phyloP scores from a whole-genome alignment of 2,797 vertebrate genomes.

The Nyctalus aviator region DNA sequence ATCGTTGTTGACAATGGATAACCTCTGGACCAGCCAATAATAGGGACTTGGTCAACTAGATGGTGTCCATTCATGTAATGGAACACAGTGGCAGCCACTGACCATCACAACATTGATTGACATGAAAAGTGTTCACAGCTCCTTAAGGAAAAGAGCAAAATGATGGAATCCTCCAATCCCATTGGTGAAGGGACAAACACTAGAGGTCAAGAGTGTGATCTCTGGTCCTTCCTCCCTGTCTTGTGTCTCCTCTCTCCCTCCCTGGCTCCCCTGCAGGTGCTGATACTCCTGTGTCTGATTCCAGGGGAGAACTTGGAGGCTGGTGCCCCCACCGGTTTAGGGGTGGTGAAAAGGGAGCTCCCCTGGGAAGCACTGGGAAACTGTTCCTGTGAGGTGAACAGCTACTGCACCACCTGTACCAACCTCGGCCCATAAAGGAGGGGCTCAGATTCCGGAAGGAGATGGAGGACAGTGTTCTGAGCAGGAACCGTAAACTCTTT shows the following conservation, averaged over 20 bases:
- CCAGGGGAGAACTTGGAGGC: neutral
- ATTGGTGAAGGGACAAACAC: too few relatives aligned
- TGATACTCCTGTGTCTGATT: neutral
- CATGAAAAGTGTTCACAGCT: neutral
- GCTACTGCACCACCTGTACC: neutral
- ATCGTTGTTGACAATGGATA: neutral
- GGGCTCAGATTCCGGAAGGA: neutral
- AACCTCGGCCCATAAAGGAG: neutral
- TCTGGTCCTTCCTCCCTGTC: neutral
- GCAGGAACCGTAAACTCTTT: conserved; percentile 1
- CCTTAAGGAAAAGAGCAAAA: too few relatives aligned
- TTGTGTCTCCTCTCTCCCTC: neutral
- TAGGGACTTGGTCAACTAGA: neutral
- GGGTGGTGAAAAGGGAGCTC: neutral
- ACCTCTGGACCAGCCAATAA: neutral
- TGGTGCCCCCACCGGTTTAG: neutral
- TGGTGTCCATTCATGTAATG: too few relatives aligned
- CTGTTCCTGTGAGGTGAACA: too few relatives aligned
- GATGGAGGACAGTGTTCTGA: neutral
- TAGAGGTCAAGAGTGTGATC: accelerated
- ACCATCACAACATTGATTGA: too few relatives aligned
- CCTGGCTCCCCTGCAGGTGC: neutral
- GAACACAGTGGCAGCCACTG: neutral
- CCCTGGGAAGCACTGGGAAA: too few relatives aligned
- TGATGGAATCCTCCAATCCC: neutral